phyloP scores from a whole-genome alignment of 2,113 vertebrate species.

The Hypocryptadius cinnamomeus region DNA sequence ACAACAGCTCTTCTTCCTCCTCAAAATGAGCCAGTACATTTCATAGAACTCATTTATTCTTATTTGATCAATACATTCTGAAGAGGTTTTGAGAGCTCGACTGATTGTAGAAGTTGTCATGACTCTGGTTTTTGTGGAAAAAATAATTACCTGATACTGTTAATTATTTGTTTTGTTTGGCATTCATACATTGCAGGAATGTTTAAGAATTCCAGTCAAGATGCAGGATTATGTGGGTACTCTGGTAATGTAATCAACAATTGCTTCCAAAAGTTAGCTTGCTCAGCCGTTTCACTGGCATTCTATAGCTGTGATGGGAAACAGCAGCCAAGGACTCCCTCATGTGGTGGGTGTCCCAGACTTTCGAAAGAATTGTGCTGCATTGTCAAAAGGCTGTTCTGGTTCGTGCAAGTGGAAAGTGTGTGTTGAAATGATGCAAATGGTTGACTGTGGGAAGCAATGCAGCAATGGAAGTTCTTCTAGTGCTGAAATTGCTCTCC shows the following conservation, averaged over 20 bases:
- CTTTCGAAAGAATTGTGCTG: neutral
- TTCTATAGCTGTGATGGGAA: neutral
- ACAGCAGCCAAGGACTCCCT: constrained; percentile 27
- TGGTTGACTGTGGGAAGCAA: neutral
- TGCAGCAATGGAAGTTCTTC: neutral
- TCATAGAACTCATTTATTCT: neutral
- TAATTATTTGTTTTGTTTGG: neutral
- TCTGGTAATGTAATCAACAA: neutral
- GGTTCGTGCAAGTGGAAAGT: fast-evolving
- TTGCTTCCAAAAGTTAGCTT: neutral
- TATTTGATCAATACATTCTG: neutral
- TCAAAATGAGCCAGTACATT: neutral
- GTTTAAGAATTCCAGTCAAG: neutral
- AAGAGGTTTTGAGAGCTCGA: neutral
- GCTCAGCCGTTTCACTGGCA: neutral
- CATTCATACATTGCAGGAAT: neutral
- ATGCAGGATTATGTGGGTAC: neutral
- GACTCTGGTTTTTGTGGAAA: neutral
- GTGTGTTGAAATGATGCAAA: neutral
- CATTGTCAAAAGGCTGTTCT: fast-evolving
- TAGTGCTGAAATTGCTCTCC: fast-evolving
- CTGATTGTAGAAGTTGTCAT: neutral
- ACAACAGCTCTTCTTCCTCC: neutral
- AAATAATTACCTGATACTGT: fast-evolving
- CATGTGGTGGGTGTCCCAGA: neutral